Conservation (phyloP, 1,140 invertebrate genomes). For the Phocides pigmalion region DNA sequence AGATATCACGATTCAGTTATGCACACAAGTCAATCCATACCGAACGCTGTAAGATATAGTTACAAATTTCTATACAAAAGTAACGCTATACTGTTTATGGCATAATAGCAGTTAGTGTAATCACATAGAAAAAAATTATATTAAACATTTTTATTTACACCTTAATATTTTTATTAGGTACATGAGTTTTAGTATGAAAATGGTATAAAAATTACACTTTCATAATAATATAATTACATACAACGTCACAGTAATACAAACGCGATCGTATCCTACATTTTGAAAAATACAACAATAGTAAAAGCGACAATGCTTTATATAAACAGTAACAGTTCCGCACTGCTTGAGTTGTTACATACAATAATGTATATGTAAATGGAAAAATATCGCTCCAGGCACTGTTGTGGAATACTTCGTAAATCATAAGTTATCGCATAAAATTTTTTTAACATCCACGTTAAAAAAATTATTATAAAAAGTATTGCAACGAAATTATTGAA, state of each 20-base stretch:
- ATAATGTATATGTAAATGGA: conserved; percentile 47
- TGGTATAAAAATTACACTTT: conserved; percentile 83
- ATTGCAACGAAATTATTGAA: conserved; percentile 58
- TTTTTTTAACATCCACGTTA: conserved; percentile 57
- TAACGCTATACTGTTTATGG: conserved; percentile 72
- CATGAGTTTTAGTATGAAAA: conserved; percentile 82
- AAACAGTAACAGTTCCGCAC: conserved; percentile 66
- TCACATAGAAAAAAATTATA: conserved; percentile 81
- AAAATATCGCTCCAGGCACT: conserved; percentile 76
- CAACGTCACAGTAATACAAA: conserved; percentile 78
- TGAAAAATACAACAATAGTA: conserved; percentile 82
- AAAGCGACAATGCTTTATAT: conserved; percentile 75
- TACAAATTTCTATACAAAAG: conserved; percentile 79
- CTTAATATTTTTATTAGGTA: conserved; percentile 80
- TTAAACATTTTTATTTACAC: conserved; percentile 82
- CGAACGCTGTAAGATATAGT: conserved; percentile 69
- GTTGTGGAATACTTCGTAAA: conserved; percentile 56
- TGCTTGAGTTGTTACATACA: conserved; percentile 63
- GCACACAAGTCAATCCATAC: conserved; percentile 80
- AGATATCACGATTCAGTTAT: conserved; percentile 83
- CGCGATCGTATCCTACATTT: conserved; percentile 75
- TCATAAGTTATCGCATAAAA: conserved; percentile 51
- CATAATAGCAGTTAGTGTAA: conserved; percentile 77
- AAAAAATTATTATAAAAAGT: conserved; percentile 60
- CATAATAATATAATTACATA: conserved; percentile 77